Base-by-base conservation (phyloP, 37 sponge, comb jelly and placozoan genomes). In the Spongilla lacustris region DNA sequence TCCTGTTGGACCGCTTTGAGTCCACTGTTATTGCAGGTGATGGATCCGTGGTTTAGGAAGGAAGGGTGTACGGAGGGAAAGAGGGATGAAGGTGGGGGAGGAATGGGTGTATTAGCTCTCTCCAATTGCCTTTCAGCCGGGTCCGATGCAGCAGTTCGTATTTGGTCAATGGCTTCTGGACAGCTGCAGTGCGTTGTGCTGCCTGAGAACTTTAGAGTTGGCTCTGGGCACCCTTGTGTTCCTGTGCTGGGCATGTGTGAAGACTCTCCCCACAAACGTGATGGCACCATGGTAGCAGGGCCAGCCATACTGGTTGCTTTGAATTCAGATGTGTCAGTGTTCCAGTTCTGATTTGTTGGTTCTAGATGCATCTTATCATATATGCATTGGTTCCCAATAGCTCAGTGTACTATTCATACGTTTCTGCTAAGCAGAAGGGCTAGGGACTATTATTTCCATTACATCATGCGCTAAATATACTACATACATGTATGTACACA, bases 1-100 rank as follows among this genome's bases (percentile, higher is more conserved):
- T 78, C 71, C 34, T 85, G 28, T 50, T 85, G 71, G 86, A 85
- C 78, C 70, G 36, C 31, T 12, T 27, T 4, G 73, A 77, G 23
- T 48, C 78, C 23, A 71, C 71, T 25, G 28, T 85, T 29, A 50
- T 68, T 78, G 78, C 86, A 78, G 86, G 86, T 85, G 70, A 31
- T 36, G 48, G 25, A 1, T 10, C 1, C 1, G 58, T 58, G 58
- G 58, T 41, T 3, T 1, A 58, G 14, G 58, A 14, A 14, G 19
- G 58, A 17, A 17, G 4, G 58, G 58, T 19, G 58, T 19, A 17
- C 4, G 58, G 58, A 58, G 41, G 41, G 41, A n/a, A n/a, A n/a
- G n/a, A 41, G 41, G 41, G 58, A 17, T 58, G 58, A 17, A 58
- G 58, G 21, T 8, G 21, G 19, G 58, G 41, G 41, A 41, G 41